Base-by-base conservation (phyloP, 2,888 invertebrate genomes). In the Agriopis marginaria region DNA sequence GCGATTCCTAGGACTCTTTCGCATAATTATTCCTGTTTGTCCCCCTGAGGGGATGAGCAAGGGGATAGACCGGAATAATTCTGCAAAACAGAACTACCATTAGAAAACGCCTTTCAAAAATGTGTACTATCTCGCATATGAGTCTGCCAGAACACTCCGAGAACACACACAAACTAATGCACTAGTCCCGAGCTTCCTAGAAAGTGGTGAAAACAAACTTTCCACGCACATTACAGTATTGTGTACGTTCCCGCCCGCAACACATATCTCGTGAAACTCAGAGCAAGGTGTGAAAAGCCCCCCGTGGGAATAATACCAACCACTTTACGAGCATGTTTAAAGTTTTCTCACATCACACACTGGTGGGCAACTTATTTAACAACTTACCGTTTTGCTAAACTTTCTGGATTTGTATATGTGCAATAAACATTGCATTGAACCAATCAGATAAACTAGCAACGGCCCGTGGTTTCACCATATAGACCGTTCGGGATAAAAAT, bases 311-410 rank as follows among this genome's bases (percentile, higher is more conserved):
- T 70, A 70, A 66, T 70, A 70, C 54, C 49, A 49, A 60, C 59
- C 54, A 63, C 63, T 70, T 70, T 60, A 66, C 63, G 66, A 60
- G 62, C 54, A 45, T 66, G 65, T 62, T 70, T 59, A 63, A 70
- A 66, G 63, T 63, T 66, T 70, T 63, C 66, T 60, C 42, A 66
- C 66, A 66, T 63, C 63, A 59, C 59, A 66, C 68, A 55, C 59
- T 63, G 23, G 60, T 49, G 62, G 53, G 56, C 53, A 66, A 66
- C 58, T 66, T 70, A 54, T 60, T 70, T 63, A 70, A 49, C 66
- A 63, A 70, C 66, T 59, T 63, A 45, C 50, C 55, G 65, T 65
- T 62, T 55, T 47, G 51, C 32, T 56, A 50, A 68, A 69, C 62
- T 62, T 61, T 56, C 9, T 64, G 14, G 45, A 40, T 14, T 61